Conservation (phyloP, 2,888 invertebrate genomes). For the Machimus atricapillus region DNA sequence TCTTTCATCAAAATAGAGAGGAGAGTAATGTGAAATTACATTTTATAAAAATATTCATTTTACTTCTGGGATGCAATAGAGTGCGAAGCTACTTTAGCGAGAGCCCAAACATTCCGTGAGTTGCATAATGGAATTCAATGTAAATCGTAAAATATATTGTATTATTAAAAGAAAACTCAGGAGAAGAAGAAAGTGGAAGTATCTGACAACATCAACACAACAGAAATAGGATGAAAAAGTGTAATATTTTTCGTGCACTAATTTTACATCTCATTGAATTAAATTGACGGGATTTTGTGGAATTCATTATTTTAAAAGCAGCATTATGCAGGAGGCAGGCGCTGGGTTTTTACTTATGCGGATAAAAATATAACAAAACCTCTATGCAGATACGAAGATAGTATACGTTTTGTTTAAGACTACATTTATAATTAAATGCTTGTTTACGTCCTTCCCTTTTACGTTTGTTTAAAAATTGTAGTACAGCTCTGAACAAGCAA, state of each 20-base stretch:
- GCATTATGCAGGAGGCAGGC: constrained; percentile 22
- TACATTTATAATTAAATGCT: not conserved
- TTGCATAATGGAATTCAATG: constrained; percentile 1
- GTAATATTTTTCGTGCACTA: constrained; percentile 11
- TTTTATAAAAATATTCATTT: not conserved
- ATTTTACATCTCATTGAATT: not conserved
- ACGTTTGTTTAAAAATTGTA: not conserved
- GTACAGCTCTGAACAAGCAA: not conserved
- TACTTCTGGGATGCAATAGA: constrained; percentile 10
- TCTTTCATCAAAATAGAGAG: constrained; percentile 3
- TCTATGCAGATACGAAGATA: not conserved
- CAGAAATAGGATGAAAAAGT: not conserved
- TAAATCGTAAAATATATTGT: not conserved
- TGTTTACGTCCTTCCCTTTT: constrained; percentile 12
- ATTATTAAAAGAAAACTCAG: not conserved
- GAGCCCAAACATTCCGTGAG: constrained; percentile 35
- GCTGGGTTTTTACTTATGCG: constrained; percentile 1
- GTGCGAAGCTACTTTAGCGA: constrained; percentile 15
- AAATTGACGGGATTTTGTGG: not conserved
- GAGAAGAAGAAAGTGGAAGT: not conserved
- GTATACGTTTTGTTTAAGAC: not conserved
- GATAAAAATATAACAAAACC: not conserved
- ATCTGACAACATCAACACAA: constrained; percentile 22
- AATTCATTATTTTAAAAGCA: not conserved
- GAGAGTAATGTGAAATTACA: not conserved